Conservation (phyloP, 2,888 invertebrate genomes). For the Lasioglossum malachurum region DNA sequence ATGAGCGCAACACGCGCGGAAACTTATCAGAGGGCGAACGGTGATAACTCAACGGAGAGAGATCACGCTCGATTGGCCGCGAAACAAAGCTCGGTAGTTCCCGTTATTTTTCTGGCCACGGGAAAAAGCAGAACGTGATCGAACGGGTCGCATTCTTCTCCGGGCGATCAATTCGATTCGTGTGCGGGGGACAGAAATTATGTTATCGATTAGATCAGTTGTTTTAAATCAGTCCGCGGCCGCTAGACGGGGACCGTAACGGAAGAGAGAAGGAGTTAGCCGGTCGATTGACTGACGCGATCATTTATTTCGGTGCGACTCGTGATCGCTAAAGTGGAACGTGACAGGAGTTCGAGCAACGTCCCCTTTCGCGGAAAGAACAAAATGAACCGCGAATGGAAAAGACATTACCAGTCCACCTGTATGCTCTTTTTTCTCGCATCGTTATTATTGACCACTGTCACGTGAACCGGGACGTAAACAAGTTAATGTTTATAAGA, state of each 20-base stretch:
- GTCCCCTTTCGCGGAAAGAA: slow-evolving; percentile 11
- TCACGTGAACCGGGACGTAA: neutral
- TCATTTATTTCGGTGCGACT: slow-evolving; percentile 60
- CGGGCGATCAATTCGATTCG: slow-evolving; percentile 57
- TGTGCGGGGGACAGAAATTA: slow-evolving; percentile 50
- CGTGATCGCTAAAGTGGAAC: slow-evolving; percentile 57
- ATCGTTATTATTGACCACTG: slow-evolving; percentile 5
- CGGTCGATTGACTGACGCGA: slow-evolving; percentile 38
- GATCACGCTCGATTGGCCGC: slow-evolving; percentile 40
- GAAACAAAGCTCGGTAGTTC: slow-evolving; percentile 41
- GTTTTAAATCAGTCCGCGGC: slow-evolving; percentile 42
- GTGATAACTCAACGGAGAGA: slow-evolving; percentile 24
- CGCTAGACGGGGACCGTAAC: slow-evolving; percentile 26
- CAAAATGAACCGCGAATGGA: neutral
- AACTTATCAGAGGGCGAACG: slow-evolving; percentile 18
- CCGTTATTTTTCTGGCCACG: slow-evolving; percentile 15
- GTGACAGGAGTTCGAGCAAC: slow-evolving; percentile 42
- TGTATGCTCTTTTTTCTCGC: neutral
- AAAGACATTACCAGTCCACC: slow-evolving; percentile 1
- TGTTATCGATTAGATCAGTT: slow-evolving; percentile 49
- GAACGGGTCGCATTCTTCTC: slow-evolving; percentile 21
- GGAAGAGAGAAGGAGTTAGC: slow-evolving; percentile 36
- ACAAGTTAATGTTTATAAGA: slow-evolving; percentile 17
- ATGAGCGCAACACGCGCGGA: slow-evolving; percentile 20
- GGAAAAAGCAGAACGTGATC: slow-evolving; percentile 12